These are phyloP conservation scores for Holothuria leucospilota DNA, from an alignment of 53 echinoderm and acorn worm genomes.

Conservation along the genomic window DNA sequence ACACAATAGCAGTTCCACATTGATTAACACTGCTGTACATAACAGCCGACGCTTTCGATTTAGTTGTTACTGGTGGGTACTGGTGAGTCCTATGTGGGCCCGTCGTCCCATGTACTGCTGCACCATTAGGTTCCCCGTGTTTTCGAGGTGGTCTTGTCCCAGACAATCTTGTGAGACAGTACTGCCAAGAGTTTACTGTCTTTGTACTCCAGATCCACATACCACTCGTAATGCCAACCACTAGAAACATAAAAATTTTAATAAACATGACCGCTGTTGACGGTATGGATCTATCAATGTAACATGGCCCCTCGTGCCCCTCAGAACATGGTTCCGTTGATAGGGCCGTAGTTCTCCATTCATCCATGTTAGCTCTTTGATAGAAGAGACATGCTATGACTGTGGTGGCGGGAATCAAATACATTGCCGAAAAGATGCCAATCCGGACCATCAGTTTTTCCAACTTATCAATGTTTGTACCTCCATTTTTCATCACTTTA, in stretches of 20 bases:
- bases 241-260: slow-evolving; percentile 93
- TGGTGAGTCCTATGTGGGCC: slow-evolving; percentile 6
- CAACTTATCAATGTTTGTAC: slow-evolving; percentile 96
- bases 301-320: slow-evolving; percentile 59
- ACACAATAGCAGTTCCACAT: slow-evolving; percentile 13
- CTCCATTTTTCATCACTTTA: slow-evolving; percentile 98
- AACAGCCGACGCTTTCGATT: slow-evolving; percentile 14
- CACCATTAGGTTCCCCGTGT: slow-evolving; percentile 21
- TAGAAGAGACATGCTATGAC: slow-evolving; percentile 96
- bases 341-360: slow-evolving; percentile 73
- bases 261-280: slow-evolving; percentile 85
- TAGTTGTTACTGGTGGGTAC: not conserved
- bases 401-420: slow-evolving; percentile 94
- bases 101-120: not conserved
- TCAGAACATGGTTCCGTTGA: slow-evolving; percentile 61
- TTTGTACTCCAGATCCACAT: slow-evolving; percentile 99
- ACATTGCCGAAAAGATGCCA: slow-evolving; percentile 95
- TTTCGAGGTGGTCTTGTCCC: slow-evolving; percentile 44
- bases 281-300: slow-evolving; percentile 80
- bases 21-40: slow-evolving; percentile 21
- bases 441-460: slow-evolving; percentile 98
- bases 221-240: slow-evolving; percentile 95
- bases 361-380: slow-evolving; percentile 80
- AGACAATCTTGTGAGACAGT: slow-evolving; percentile 65
- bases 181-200: slow-evolving; percentile 95